Base-by-base conservation (phyloP, 2,797 vertebrate species). In the Cirrhinus mrigala region DNA sequence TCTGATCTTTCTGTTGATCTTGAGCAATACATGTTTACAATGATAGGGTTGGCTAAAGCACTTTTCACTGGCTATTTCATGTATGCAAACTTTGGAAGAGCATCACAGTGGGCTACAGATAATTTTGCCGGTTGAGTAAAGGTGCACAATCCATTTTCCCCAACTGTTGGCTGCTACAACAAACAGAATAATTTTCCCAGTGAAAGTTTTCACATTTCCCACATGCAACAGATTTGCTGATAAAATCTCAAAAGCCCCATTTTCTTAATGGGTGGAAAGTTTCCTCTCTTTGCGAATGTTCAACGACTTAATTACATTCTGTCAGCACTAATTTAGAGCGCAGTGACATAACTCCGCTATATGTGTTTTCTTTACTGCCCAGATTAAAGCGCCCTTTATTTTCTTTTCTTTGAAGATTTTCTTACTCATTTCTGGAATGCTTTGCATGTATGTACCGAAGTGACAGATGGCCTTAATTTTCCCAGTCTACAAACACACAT, bases 371-470 rank as follows among this genome's bases (percentile, higher is more conserved):
- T 79, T 12, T 79, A 79, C 70, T n/a, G 75, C 56, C 44, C 56
- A 40, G 60, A 37, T 44, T 37, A 40, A 84, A 90, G 88, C 90
- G 70, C 24, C 87, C 69, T 52, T 79, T 85, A 75, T 90, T 88
- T 87, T 78, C 78, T 73, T 87, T 89, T 69, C 74, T 92, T 93
- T 93, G 84, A 90, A 89, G 58, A 22, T 29, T 3, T 85, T 90
- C 92, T 88, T 88, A 68, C 69, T 84, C 62, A 82, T 54, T 60
- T 88, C 78, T 91, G 85, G 77, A 71, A 83, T 82, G 83, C 12
- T 50, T 40, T 66, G 46, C 77, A 10, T 73, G 18, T 24, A 46
- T 70, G 78, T 86, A 54, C 15, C 22, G 50, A 69, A 84, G 62
- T 70, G 24, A 20, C 76, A 70, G 58, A 71, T 64, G 60, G 15